phyloP scores from a whole-genome alignment of 2,888 invertebrate species.

The Aradus depressus region DNA sequence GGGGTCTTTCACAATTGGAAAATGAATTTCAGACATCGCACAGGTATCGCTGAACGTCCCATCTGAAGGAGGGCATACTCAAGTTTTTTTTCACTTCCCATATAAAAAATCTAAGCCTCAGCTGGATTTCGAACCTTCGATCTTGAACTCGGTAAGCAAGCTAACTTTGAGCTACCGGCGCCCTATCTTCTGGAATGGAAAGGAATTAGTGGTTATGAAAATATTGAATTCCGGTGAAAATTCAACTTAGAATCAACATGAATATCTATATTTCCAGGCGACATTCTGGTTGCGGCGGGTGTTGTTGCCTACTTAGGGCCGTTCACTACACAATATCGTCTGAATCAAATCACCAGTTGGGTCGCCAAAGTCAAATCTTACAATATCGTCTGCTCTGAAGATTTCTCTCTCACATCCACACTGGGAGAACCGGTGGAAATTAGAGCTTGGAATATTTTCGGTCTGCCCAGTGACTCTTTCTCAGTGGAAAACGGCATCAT shows the following conservation, averaged over 20 bases:
- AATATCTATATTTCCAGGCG: slow-evolving; percentile 48
- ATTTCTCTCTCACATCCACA: slow-evolving; percentile 66
- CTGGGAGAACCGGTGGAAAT: slow-evolving; percentile 81
- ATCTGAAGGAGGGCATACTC: no score
- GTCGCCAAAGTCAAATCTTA: slow-evolving; percentile 53
- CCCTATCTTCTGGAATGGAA: no score
- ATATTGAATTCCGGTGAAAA: no score
- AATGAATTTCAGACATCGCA: no score
- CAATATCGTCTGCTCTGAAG: slow-evolving; percentile 59
- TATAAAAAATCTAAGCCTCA: no score
- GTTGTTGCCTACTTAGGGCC: slow-evolving; percentile 86
- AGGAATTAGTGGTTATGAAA: no score
- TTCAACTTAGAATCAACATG: background rate
- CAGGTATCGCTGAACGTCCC: no score
- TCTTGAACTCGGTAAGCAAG: no score
- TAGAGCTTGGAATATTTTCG: slow-evolving; percentile 82
- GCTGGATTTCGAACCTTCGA: no score
- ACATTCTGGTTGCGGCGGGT: slow-evolving; percentile 77
- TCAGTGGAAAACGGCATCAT: slow-evolving; percentile 88
- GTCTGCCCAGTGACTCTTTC: slow-evolving; percentile 77
- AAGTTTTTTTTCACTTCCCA: no score
- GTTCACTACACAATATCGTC: slow-evolving; percentile 63
- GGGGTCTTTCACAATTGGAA: no score
- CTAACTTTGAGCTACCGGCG: no score
- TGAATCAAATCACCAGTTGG: slow-evolving; percentile 62